These are phyloP conservation scores for Plumapathes pennacea DNA, from an alignment of 92 coral and sea anemone species.

Conservation along the genomic window DNA sequence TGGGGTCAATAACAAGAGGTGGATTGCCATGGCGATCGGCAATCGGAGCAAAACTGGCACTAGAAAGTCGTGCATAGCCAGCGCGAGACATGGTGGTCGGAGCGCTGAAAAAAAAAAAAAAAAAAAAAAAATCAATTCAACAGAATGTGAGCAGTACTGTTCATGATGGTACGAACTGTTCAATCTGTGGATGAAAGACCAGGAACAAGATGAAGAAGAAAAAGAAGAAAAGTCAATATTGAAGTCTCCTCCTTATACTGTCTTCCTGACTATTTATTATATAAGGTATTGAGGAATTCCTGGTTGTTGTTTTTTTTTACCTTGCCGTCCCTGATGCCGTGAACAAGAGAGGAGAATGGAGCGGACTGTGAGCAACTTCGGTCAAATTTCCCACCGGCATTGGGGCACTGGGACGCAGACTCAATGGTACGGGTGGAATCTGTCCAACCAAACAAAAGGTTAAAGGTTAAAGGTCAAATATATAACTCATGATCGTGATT, in stretches of 20 bases:
- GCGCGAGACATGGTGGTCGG: slow-evolving; percentile 89
- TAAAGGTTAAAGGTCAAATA: too few species aligned
- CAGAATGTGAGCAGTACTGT: too few species aligned
- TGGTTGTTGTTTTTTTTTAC: slow-evolving; percentile 15
- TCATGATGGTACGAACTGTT: too few species aligned
- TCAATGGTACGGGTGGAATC: too few species aligned
- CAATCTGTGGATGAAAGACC: too few species aligned
- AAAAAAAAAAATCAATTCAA: neutral
- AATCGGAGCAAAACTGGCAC: slow-evolving; percentile 84
- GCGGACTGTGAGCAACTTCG: slow-evolving; percentile 52
- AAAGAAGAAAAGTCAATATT: too few species aligned
- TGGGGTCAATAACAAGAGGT: slow-evolving; percentile 81
- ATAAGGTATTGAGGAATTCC: too few species aligned
- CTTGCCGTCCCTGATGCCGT: slow-evolving; percentile 55
- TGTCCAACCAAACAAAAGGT: too few species aligned
- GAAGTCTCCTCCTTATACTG: too few species aligned
- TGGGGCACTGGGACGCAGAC: slow-evolving; percentile 37
- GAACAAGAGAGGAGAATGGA: slow-evolving; percentile 64
- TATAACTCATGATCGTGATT: too few species aligned
- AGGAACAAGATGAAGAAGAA: too few species aligned
- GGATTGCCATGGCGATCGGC: slow-evolving; percentile 97
- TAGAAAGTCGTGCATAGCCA: slow-evolving; percentile 82
- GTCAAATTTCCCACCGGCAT: slow-evolving; percentile 47
- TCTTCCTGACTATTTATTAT: too few species aligned
- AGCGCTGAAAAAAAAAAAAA: slow-evolving; percentile 43